Percentiles rank a stretch among this genome's conserved stretches.
Evolutionary conservation across 2,797 vertebrate genomes (phyloP).

Genomic region (Podarcis lilfordi): DNA sequence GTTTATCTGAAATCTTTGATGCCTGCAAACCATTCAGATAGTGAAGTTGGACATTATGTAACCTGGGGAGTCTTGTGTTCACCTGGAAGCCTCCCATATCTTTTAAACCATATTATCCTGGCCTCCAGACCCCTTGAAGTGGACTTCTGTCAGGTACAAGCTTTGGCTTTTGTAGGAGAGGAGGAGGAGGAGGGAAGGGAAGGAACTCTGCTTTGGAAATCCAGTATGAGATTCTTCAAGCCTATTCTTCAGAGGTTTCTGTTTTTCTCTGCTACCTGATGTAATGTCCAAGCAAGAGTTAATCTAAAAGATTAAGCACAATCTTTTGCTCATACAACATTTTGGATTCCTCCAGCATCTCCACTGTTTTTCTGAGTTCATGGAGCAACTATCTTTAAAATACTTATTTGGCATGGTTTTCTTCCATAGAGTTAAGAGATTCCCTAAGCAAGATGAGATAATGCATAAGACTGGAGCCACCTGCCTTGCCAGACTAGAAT

Average conservation of each 20-base stretch:
- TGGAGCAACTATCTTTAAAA: neutral
- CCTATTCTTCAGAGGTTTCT: neutral
- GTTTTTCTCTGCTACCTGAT: neutral
- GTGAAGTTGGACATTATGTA: neutral
- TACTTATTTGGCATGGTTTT: neutral
- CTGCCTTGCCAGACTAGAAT: neutral
- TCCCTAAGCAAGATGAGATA: neutral
- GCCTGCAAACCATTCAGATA: neutral
- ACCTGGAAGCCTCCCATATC: neutral
- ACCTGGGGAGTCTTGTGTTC: neutral
- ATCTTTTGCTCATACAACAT: neutral
- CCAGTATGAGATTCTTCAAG: fast-evolving
- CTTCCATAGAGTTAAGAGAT: neutral
- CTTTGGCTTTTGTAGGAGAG: neutral
- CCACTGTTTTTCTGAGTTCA: constrained; percentile 6
- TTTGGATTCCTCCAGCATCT: neutral
- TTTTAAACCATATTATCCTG: fast-evolving
- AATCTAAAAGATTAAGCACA: neutral
- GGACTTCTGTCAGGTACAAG: neutral
- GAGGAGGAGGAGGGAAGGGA: neutral
- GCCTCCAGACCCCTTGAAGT: neutral
- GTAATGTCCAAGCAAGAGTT: neutral
- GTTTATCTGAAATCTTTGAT: neutral
- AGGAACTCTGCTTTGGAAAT: neutral
- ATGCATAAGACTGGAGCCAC: neutral